Evolutionary conservation across 2,888 invertebrate species (phyloP), one percentile per base, ranked within the genome.

Genomic region (Philopedon plagiatum): DNA sequence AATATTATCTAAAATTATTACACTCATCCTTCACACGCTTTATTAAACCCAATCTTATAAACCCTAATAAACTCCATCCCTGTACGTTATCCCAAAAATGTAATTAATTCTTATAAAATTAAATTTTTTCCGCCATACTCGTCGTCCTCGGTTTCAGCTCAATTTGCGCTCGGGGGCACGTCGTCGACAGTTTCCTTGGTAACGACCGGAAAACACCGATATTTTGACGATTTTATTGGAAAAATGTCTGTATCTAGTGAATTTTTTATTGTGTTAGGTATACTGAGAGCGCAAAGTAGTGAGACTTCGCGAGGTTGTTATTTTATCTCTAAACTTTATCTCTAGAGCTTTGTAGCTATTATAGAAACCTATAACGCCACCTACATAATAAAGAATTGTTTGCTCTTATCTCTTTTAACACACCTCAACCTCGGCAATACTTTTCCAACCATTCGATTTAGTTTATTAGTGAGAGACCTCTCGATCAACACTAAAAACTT

Each of bases 81-180:
- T 37, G 11, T 23, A 13, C 39, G 58, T 41, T 39, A 58, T 58
- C 18, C 23, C 11, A 23, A 58, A 58, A 58, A 58, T 58, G 41
- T 58, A 58, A 58, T 58, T 58, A 58, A 58, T 37, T 58, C 58
- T 39, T 58, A 37, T 37, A 23, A 58, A 58, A 58, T 41, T 34
- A 19, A 37, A 37, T 58, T 57, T 18, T 57, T 57, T n/a, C 15
- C 56, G 34, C 37, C 57, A 37, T 21, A 29, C 5, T 56, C 9
- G 21, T 18, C 37, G 57, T 19, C n/a, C n/a, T n/a, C 57, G 18
- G 21, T 13, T 32, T 18, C 23, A n/a, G 13, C 37, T 21, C 15
- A 37, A 39, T 58, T 39, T 39, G 13, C 19, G 37, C 23, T 58
- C 3, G 23, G 39, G n/a, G 58, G 8, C 21, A 23, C 58, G 58